A percentile compares a stretch with the other conserved stretches of the same genome.
These are phyloP conservation scores for Onthophagus taurus DNA, from an alignment of 1,140 invertebrate species.

Conservation along the genomic window DNA sequence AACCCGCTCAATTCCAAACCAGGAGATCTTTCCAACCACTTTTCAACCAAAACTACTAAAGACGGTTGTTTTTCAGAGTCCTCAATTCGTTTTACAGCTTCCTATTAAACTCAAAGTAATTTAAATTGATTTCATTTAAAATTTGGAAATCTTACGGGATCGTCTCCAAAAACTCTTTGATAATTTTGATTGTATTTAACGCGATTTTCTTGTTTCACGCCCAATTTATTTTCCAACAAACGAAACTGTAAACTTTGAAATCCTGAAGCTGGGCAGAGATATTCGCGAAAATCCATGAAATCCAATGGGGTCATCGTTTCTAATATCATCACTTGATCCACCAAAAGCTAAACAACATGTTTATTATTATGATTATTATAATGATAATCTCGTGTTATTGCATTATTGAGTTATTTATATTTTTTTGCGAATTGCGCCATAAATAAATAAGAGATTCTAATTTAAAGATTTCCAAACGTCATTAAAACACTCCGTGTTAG, in stretches of 20 bases:
- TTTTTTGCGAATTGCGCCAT: too few relatives aligned
- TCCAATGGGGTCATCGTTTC: constrained; percentile 97
- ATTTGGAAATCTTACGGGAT: constrained; percentile 34
- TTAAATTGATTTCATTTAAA: neutral
- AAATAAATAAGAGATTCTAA: too few relatives aligned
- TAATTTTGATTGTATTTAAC: constrained; percentile 93
- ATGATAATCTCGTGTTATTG: too few relatives aligned
- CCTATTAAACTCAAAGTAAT: constrained; percentile 29
- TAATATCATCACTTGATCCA: constrained; percentile 94
- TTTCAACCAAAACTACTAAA: constrained; percentile 72
- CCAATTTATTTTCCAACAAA: constrained; percentile 93
- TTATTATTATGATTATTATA: too few relatives aligned
- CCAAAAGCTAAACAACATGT: constrained; percentile 62
- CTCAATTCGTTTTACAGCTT: constrained; percentile 60
- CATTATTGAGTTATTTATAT: too few relatives aligned
- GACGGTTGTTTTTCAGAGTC: constrained; percentile 78
- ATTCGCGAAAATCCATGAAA: constrained; percentile 92
- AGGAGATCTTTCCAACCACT: constrained; percentile 91
- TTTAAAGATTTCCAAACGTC: too few relatives aligned
- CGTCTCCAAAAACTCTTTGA: constrained; percentile 72
- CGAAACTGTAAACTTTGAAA: constrained; percentile 97
- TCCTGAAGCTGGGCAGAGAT: constrained; percentile 88
- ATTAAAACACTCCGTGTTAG: too few relatives aligned
- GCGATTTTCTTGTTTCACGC: constrained; percentile 76
- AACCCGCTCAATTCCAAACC: constrained; percentile 76